Percentiles rank a stretch among this genome's conserved stretches.
Evolutionary conservation across 30 jellyfish, hydroid and myxozoan genomes (phyloP).

Genomic region (Hydractinia symbiolongicarpus): DNA sequence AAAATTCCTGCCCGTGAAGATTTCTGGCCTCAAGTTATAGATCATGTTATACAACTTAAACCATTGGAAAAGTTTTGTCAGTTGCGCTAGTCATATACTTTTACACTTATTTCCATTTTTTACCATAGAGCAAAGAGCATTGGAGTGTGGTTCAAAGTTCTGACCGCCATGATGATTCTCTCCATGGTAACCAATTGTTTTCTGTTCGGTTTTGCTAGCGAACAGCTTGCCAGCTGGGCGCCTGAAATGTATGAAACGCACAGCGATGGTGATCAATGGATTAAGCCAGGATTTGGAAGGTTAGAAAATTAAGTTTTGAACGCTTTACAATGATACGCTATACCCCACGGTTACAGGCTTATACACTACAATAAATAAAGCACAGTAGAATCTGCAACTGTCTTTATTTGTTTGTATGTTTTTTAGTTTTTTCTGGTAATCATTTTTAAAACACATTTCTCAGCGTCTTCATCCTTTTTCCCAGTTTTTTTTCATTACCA

Average conservation of each 20-base stretch:
- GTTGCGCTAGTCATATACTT: background rate
- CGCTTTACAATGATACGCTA: background rate
- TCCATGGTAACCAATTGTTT: conserved; percentile 92
- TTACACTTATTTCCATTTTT: background rate
- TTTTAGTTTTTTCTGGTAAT: too few relatives aligned
- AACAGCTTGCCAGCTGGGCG: conserved; percentile 91
- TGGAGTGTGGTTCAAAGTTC: conserved; percentile 91
- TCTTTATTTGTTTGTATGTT: too few relatives aligned
- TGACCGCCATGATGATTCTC: conserved; percentile 67
- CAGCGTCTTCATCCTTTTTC: too few relatives aligned
- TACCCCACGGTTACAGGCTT: too few relatives aligned
- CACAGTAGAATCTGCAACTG: too few relatives aligned
- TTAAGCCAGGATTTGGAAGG: conserved; percentile 92
- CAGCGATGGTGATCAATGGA: conserved; percentile 90
- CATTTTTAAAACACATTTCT: too few relatives aligned
- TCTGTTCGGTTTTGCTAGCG: conserved; percentile 91
- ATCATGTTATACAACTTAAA: too few relatives aligned
- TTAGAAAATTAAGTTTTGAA: conserved; percentile 11
- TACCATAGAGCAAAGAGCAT: conserved; percentile 66
- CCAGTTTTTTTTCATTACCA: too few relatives aligned
- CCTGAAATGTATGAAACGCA: conserved; percentile 87
- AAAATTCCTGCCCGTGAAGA: too few relatives aligned
- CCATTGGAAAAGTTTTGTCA: too few relatives aligned
- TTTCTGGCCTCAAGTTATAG: too few relatives aligned
- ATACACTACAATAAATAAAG: too few relatives aligned